Conservation (phyloP, 2,888 invertebrate species). For the Acleris literana region DNA sequence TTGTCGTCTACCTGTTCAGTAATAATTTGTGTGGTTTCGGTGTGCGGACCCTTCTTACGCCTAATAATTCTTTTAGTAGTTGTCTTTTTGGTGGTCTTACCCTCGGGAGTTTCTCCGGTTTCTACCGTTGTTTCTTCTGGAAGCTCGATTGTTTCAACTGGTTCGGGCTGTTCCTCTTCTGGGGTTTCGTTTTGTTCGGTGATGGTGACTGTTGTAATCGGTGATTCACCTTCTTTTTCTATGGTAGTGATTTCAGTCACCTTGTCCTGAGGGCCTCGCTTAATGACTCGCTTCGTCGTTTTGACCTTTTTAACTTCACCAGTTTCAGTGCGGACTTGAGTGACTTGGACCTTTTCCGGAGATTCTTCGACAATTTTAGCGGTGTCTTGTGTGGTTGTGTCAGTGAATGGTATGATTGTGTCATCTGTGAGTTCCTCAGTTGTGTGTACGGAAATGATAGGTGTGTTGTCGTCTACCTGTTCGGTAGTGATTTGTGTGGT, state of each 20-base stretch:
- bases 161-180: conserved; percentile 40
- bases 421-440: conserved; percentile 55
- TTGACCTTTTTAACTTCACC: too few relatives aligned
- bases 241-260: conserved; percentile 40
- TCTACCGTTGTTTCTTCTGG: conserved; percentile 40
- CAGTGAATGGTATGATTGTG: conserved; percentile 47
- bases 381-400: not conserved
- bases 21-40: conserved; percentile 54
- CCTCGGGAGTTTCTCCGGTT: conserved; percentile 8
- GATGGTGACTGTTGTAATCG: conserved; percentile 46
- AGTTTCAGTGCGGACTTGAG: conserved; percentile 54
- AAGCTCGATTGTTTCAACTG: conserved; percentile 46
- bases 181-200: conserved; percentile 51
- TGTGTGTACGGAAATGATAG: conserved; percentile 42
- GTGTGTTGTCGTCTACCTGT: conserved; percentile 56
- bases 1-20: conserved; percentile 42
- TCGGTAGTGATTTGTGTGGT: conserved; percentile 52
- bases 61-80: conserved; percentile 45
- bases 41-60: conserved; percentile 45
- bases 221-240: conserved; percentile 7
- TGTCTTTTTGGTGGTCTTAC: conserved; percentile 48
- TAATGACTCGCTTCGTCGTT: too few relatives aligned
- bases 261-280: conserved; percentile 51
- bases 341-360: conserved; percentile 43
- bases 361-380: too few relatives aligned